Evolutionary conservation across 1,140 invertebrate species (phyloP), one percentile per base, ranked within the genome.

Genomic region (Mactra quadrangularis): DNA sequence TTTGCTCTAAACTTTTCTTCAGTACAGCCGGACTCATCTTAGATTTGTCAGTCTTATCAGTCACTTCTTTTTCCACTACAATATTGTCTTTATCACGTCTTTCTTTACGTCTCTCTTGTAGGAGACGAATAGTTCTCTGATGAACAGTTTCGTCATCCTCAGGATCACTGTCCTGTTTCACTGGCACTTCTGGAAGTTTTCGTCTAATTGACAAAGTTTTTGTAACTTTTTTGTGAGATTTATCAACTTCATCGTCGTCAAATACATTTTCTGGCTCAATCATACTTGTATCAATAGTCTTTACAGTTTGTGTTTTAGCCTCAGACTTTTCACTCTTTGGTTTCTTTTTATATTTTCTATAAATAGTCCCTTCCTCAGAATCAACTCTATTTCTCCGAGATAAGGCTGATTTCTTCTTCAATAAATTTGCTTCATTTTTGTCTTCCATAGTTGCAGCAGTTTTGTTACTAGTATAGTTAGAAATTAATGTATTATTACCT

Each of bases 101-200:
- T 59, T 81, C 77, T 38, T 47, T 52, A 19, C 53, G 50, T 25
- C 77, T 45, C 38, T 81, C 77, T 41, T 81, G 64, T 35, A 81
- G 66, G 19, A 81, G 55, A 25, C 60, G 76, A 33, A 81, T 70
- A 3, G 77, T 81, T 25, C 77, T 29, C 55, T 81, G 60, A 60
- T 81, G 77, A 70, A 81, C 41, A 41, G 50, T 81, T 50, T 81
- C 77, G 57, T 81, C 77, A 47, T 78, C 76, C 41, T 78, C 76
- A n/a, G 17, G 22, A 33, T 71, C 77, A 70, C 53, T 71, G 25
- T 68, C 45, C 6, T 60, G 64, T 81, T 59, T 81, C 1, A 71
- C 22, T 19, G 77, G 77, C 17, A 71, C 68, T 31, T 70, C 50
- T 22, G 77, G 77, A 50, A 81, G 38, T 60, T 71, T 81, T 60